Evolutionary conservation across 2,888 invertebrate species (phyloP), one percentile per base, ranked within the genome.

Genomic region (Oscheius sp.): DNA sequence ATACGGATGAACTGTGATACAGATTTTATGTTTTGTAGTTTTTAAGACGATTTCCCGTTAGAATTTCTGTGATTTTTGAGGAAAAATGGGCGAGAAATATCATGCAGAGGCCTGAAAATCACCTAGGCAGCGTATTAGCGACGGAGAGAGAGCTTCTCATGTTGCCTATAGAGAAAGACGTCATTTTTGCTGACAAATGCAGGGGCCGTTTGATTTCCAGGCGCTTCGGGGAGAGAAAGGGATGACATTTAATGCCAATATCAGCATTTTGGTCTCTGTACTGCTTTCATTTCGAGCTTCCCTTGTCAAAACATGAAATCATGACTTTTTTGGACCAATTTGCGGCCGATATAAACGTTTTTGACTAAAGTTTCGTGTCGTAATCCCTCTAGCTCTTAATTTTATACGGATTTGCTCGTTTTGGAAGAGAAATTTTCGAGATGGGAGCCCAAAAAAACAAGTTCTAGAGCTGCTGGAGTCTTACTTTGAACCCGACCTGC

Each of bases 171-270:
- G 65, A 47, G 9, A 21, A 48, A 65, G 35, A 53, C 68, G 68
- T 68, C 68, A 68, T 35, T 53, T 53, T 68, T 68, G 68, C 57
- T 57, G 57, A 55, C 68, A 68, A 55, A 29, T 68, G 2, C 48
- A 5, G 4, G 9, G 63, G 29, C 42, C 2, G 21, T 42, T 50
- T 63, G 21, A 42, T 42, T 55, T 29, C 55, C 55, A n/a, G 21
- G 21, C 42, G 42, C 42, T 42, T 5, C 4, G 42, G 42, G 42
- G 42, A 42, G 7, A 42, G 3, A 42, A n/a, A 51, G 11, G 55
- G 5, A 29, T 55, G 55, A 21, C 29, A 5, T 55, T 55, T 13
- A 13, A 51, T n/a, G n/a, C 5, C 55, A 10, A 55, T 55, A 55
- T 29, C 55, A n/a, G 21, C 55, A 55, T 29, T 55, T 55, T 55